Conservation (phyloP, 1,140 invertebrate species). For the Choristoneura fumiferana region DNA sequence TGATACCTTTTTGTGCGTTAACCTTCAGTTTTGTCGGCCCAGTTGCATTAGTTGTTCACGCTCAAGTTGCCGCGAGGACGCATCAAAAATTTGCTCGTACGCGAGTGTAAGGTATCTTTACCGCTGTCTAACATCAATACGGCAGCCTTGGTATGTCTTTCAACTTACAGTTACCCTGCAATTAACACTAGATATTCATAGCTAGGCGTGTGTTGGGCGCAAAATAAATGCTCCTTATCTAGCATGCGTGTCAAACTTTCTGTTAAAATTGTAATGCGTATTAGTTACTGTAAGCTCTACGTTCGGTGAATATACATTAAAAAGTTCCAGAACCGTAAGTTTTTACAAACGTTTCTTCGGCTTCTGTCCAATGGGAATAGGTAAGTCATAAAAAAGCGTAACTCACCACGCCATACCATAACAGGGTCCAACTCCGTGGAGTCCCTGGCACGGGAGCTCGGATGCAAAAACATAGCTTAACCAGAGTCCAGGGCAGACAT, state of each 20-base stretch:
- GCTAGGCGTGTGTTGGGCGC: neutral
- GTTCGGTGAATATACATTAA: no score
- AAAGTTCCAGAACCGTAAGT: no score
- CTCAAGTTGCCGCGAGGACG: slow-evolving; percentile 60
- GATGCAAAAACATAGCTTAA: slow-evolving; percentile 73
- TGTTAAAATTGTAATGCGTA: slow-evolving; percentile 14
- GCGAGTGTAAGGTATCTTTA: neutral
- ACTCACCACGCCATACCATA: slow-evolving; percentile 68
- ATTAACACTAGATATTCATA: neutral
- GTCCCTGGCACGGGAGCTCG: slow-evolving; percentile 64
- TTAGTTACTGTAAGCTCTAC: slow-evolving; percentile 15
- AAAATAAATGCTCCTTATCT: neutral
- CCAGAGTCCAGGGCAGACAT: slow-evolving; percentile 69
- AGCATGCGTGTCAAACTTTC: neutral
- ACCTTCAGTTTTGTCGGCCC: slow-evolving; percentile 61
- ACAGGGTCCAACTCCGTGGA: slow-evolving; percentile 64
- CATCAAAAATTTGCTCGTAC: slow-evolving; percentile 34
- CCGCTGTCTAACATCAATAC: no score
- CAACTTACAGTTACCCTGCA: neutral
- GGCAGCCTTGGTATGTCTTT: neutral
- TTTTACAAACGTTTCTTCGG: no score
- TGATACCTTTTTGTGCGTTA: slow-evolving; percentile 58
- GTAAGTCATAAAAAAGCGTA: neutral
- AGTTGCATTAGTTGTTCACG: slow-evolving; percentile 67
- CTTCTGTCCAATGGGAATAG: no score